These are phyloP conservation scores for Geococcyx californianus DNA, from an alignment of 2,113 vertebrate species.

Conservation along the genomic window DNA sequence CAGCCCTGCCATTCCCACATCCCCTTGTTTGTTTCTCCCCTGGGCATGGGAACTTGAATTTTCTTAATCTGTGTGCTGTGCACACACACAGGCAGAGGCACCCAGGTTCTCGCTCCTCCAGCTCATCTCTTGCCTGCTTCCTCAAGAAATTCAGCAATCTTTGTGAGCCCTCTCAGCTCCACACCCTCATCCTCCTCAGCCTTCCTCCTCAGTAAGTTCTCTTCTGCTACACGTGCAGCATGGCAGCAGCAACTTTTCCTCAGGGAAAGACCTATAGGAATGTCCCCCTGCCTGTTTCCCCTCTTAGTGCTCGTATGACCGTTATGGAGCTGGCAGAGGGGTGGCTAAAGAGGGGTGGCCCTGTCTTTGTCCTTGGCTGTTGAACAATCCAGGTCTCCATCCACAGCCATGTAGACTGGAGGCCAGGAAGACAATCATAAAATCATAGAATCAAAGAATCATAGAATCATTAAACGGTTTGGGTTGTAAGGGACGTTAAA, in stretches of 20 bases:
- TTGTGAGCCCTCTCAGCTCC: not conserved
- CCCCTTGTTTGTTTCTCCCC: not conserved
- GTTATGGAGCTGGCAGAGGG: not conserved
- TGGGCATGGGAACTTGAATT: not conserved
- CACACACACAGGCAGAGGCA: not conserved
- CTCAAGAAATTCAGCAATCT: not conserved
- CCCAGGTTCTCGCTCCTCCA: not conserved
- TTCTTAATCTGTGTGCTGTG: not conserved
- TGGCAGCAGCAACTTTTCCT: not conserved
- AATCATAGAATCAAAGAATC: no score
- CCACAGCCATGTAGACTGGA: accelerated
- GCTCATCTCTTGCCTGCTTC: not conserved
- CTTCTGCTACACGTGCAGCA: not conserved
- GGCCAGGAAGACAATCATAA: not conserved
- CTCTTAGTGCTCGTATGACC: not conserved
- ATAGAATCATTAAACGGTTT: no score
- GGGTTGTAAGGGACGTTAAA: no score
- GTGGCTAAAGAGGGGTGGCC: not conserved
- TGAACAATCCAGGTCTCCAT: not conserved
- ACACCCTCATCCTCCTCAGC: not conserved
- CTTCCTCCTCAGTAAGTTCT: not conserved
- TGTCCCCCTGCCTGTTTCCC: not conserved
- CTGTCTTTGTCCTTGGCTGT: not conserved
- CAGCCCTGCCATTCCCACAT: not conserved
- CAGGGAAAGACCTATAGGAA: not conserved